Base-by-base conservation (phyloP, 35 echinoderm and acorn worm species). In the Apostichopus parvimensis region DNA sequence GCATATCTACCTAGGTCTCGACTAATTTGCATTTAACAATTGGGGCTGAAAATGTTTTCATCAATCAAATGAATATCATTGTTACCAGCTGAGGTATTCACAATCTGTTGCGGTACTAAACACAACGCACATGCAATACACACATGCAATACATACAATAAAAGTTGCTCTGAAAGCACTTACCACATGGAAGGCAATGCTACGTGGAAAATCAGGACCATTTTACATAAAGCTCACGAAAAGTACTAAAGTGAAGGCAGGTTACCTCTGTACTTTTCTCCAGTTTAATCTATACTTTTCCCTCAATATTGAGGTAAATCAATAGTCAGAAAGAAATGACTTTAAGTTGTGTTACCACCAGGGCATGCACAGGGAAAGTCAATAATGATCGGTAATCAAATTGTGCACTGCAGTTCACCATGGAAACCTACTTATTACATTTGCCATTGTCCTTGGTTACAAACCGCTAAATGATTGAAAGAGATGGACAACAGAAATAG, bases 361-460 rank as follows among this genome's bases (percentile, higher is more conserved):
- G 71, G 71, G 71, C 17, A 75, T 18, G 17, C 71, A 75, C 14
- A 18, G 6, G 71, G 20, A 61, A 12, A 75, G 71, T 75, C 71
- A 75, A 75, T 75, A 75, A 75, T 75, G 71, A 75, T 75, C n/a
- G 71, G 71, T 75, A 75, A 75, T 75, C 71, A 75, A 75, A 75
- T 75, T 75, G 71, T 75, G 17, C 17, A 75, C 71, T 6, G 17
- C 71, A 75, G 71, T 75, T 75, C 71, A 75, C 71, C 71, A 75
- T 75, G 71, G 71, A 14, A 75, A 75, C 71, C 71, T 75, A 75
- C 71, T 75, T 75, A 75, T 75, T 75, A 75, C 71, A 75, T 75
- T 75, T 18, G 6, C 71, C 21, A 18, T 75, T 75, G 71, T 75
- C 71, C 71, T 75, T 75, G 71, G 71, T 75, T 75, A 7, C 71